Percentiles rank a stretch among this genome's conserved stretches.
Evolutionary conservation across 2,888 invertebrate species (phyloP).

Genomic region (Bombyx huttoni): DNA sequence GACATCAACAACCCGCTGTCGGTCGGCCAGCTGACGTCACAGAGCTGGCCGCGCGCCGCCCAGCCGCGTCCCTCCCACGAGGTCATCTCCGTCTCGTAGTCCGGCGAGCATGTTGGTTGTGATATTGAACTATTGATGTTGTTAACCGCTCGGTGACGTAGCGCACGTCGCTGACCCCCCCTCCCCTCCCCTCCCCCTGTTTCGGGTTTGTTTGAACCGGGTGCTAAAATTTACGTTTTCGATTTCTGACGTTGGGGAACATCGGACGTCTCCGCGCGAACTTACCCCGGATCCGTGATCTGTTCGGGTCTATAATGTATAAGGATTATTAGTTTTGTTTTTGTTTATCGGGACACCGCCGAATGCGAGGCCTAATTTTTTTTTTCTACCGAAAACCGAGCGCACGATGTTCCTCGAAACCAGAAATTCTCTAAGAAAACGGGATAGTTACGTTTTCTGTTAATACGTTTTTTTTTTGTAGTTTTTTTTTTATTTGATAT

Average conservation of each 20-base stretch:
- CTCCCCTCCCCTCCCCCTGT: conserved; percentile 12
- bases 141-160: no score
- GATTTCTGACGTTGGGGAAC: conserved; percentile 20
- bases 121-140: conserved; percentile 24
- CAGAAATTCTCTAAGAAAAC: conserved; percentile 11
- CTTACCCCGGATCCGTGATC: conserved; percentile 9
- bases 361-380: conserved; percentile 23
- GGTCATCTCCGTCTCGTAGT: conserved; percentile 68
- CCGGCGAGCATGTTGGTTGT: conserved; percentile 46
- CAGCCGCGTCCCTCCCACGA: conserved; percentile 50
- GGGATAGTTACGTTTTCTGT: conserved; percentile 2
- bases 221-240: conserved; percentile 30
- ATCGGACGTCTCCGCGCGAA: conserved; percentile 37
- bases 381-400: conserved; percentile 26
- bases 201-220: conserved; percentile 28
- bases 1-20: conserved; percentile 94
- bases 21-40: conserved; percentile 90
- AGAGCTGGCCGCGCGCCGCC: conserved; percentile 62
- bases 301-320: conserved; percentile 10
- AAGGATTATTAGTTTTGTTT: conserved; percentile 7
- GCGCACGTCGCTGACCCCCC: no score
- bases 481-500: no score
- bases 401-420: conserved; percentile 36
- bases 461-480: background rate
- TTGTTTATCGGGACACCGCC: conserved; percentile 9